Evolutionary conservation across 2,797 vertebrate genomes (phyloP), one percentile per base, ranked within the genome.

Genomic region (Rousettus madagascariensis): DNA sequence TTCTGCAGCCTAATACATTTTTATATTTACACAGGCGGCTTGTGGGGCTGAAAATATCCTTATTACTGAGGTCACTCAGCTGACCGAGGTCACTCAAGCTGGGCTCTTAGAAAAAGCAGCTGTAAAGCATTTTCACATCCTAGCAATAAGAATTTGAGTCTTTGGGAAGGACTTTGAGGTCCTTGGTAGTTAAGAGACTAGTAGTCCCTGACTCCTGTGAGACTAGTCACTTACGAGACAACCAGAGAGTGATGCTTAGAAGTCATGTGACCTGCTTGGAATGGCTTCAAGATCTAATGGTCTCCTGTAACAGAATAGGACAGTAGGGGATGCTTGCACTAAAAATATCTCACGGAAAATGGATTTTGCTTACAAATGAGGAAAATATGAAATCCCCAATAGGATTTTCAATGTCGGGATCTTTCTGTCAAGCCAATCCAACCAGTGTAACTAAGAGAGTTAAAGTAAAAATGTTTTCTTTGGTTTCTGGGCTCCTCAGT

Each of bases 281-380:
- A 94, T 59, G 91, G 91, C 89, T 96, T 97, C 95, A 93, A 97
- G 91, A 63, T 11, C 97, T 98, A 98, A 98, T 97, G 97, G 97
- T 38, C 83, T 43, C 95, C 85, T 77, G 98, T 97, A 97, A 98
- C 97, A 92, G 96, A 97, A 98, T 82, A 97, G 97, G 95, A 82
- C 91, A 87, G 49, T 88, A 96, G 96, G 97, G 97, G 97, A 98
- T 97, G 97, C 95, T 93, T 30, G 68, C 6, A 61, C 98, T 98
- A 98, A 98, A 98, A 98, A 98, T 98, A 98, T 61, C 96, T 92
- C 79, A 30, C 51, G 75, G 97, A 98, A 98, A 98, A 98, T 98
- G 96, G 97, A 96, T 97, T 96, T 97, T 97, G 98, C 97, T 97
- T 97, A 95, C 96, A 98, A 96, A 89, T 93, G 83, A 97, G 89